Conservation (phyloP, 30 jellyfish, hydroid and myxozoan species). For the Clytia hemisphaerica region DNA sequence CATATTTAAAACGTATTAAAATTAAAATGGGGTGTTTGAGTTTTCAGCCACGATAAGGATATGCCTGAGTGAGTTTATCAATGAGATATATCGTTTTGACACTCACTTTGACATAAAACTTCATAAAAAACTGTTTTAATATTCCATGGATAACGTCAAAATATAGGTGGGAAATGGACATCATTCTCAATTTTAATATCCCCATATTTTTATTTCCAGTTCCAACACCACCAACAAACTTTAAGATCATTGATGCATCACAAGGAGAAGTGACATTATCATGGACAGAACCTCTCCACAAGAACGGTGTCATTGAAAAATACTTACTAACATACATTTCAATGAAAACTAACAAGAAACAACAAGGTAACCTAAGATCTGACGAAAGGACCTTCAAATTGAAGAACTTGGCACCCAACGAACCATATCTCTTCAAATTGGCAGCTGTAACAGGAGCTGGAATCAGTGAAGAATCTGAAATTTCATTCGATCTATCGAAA, state of each 20-base stretch:
- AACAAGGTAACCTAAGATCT: background rate
- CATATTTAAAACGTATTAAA: too few species aligned
- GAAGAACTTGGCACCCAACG: slow-evolving; percentile 29
- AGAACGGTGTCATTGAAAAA: slow-evolving; percentile 48
- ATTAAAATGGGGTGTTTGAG: too few species aligned
- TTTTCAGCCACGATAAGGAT: too few species aligned
- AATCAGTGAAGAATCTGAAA: slow-evolving; percentile 37
- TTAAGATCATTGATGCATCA: slow-evolving; percentile 51
- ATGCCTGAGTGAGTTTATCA: too few species aligned
- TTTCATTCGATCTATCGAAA: slow-evolving; percentile 60
- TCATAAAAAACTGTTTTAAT: too few species aligned
- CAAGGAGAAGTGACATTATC: slow-evolving; percentile 53
- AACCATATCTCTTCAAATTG: slow-evolving; percentile 48
- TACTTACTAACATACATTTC: slow-evolving; percentile 38
- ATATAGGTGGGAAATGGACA: too few species aligned
- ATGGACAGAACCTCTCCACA: slow-evolving; percentile 60
- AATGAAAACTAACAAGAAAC: slow-evolving; percentile 21
- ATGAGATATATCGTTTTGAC: too few species aligned
- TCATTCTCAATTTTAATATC: too few species aligned
- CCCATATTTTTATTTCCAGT: background rate
- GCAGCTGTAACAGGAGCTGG: slow-evolving; percentile 84
- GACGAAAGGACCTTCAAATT: slow-evolving; percentile 1
- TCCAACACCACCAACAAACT: slow-evolving; percentile 51
- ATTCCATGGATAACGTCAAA: too few species aligned
- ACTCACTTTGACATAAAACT: too few species aligned